These are phyloP conservation scores for Brachyptera putata DNA, from an alignment of 2,888 invertebrate genomes.

Conservation along the genomic window DNA sequence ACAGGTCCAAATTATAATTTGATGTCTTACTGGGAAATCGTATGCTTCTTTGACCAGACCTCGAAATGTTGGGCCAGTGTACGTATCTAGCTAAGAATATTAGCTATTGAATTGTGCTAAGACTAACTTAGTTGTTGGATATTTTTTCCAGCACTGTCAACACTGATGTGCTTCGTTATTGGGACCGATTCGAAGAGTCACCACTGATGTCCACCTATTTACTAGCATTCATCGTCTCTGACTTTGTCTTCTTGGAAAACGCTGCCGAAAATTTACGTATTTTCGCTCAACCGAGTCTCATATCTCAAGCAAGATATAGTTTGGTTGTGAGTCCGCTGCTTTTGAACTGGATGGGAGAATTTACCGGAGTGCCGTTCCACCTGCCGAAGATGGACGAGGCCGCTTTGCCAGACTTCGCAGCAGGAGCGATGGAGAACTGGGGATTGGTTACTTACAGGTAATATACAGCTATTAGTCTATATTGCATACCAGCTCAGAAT, in stretches of 20 bases:
- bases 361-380: conserved; percentile 45
- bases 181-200: conserved; percentile 6
- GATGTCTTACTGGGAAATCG: too few relatives aligned
- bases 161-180: neutral
- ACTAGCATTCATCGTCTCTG: conserved; percentile 26
- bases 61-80: too few relatives aligned
- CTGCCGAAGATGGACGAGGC: conserved; percentile 49
- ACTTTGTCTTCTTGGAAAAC: conserved; percentile 22
- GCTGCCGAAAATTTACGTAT: conserved; percentile 13
- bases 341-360: conserved; percentile 40
- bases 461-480: too few relatives aligned
- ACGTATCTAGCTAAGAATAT: too few relatives aligned
- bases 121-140: too few relatives aligned
- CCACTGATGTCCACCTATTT: conserved; percentile 24
- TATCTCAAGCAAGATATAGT: conserved; percentile 44
- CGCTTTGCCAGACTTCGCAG: conserved; percentile 38
- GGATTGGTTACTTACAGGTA: conserved; percentile 72
- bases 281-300: conserved; percentile 8
- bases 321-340: conserved; percentile 45
- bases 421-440: conserved; percentile 60
- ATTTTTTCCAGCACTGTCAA: conserved; percentile 2
- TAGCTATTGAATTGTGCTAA: too few relatives aligned
- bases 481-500: too few relatives aligned
- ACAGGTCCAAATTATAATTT: too few relatives aligned
- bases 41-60: too few relatives aligned